Evolutionary conservation across 2,113 vertebrate genomes (phyloP).

Genomic region (Seriola quinqueradiata): DNA sequence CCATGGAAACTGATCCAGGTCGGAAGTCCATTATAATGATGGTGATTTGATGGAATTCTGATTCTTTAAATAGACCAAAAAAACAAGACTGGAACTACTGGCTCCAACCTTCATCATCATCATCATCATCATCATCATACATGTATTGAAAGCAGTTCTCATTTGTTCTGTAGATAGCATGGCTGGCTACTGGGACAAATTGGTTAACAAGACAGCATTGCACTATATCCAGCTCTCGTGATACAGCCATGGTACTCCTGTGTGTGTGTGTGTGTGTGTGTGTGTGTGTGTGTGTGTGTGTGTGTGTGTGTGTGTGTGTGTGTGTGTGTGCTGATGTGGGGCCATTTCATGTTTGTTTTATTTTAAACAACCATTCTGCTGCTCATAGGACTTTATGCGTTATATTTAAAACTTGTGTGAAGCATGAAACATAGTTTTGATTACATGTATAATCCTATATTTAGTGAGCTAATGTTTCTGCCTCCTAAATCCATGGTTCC

Average conservation of each 20-base stretch:
- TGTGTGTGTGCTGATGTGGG: no score
- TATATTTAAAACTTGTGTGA: background rate
- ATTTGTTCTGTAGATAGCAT: background rate
- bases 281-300: no score
- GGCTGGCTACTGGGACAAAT: background rate
- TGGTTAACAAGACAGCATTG: background rate
- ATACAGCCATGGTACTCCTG: no score
- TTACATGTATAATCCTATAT: background rate
- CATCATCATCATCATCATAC: background rate
- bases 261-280: no score
- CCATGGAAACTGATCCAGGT: constrained; percentile 78
- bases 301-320: no score
- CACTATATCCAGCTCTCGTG: background rate
- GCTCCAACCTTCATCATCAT: background rate
- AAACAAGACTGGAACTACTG: background rate
- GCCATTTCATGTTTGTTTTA: no score
- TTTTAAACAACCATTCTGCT: no score
- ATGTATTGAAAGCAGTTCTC: background rate
- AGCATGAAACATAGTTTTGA: background rate
- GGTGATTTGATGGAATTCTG: constrained; percentile 44
- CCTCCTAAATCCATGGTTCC: no score
- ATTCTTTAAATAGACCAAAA: constrained; percentile 7
- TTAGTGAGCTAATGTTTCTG: background rate
- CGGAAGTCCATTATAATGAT: constrained; percentile 26
- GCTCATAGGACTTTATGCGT: no score